Conservation (phyloP, 1,140 invertebrate species). For the Harlomillsia oculata region DNA sequence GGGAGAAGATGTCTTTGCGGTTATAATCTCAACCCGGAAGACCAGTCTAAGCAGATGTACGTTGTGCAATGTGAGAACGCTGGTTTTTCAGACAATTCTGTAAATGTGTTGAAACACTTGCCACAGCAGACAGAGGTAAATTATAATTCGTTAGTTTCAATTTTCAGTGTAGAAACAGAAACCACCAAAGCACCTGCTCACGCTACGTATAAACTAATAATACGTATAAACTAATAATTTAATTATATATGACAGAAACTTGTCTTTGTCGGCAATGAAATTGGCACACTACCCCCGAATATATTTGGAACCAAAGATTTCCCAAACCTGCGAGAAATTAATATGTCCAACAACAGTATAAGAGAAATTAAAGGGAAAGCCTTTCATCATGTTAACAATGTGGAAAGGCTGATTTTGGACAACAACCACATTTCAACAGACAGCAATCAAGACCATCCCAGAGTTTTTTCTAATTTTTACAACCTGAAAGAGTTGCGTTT, state of each 20-base stretch:
- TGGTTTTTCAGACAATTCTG: constrained; percentile 49
- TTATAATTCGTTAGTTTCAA: neutral
- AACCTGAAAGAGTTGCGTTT: constrained; percentile 62
- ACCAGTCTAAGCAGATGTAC: constrained; percentile 44
- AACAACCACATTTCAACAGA: constrained; percentile 55
- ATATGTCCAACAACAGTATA: constrained; percentile 69
- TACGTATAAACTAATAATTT: constrained; percentile 9
- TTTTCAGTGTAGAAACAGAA: neutral
- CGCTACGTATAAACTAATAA: constrained; percentile 4
- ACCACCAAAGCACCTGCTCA: neutral
- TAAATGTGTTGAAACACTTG: constrained; percentile 50
- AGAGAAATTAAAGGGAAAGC: constrained; percentile 62
- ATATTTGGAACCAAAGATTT: constrained; percentile 57
- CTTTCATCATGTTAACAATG: constrained; percentile 62
- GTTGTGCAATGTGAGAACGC: constrained; percentile 64
- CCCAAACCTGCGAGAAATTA: constrained; percentile 53
- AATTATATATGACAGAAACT: constrained; percentile 48
- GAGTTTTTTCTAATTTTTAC: constrained; percentile 67
- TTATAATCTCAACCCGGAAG: constrained; percentile 38
- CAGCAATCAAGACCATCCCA: constrained; percentile 52
- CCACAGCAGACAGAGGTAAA: constrained; percentile 54
- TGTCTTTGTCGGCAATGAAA: constrained; percentile 62
- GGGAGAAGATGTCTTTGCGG: constrained; percentile 37
- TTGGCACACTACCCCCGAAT: constrained; percentile 57
- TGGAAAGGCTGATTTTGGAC: constrained; percentile 61